Conservation (phyloP, 1,140 invertebrate species). For the Trachymyrmex cornetzi region DNA sequence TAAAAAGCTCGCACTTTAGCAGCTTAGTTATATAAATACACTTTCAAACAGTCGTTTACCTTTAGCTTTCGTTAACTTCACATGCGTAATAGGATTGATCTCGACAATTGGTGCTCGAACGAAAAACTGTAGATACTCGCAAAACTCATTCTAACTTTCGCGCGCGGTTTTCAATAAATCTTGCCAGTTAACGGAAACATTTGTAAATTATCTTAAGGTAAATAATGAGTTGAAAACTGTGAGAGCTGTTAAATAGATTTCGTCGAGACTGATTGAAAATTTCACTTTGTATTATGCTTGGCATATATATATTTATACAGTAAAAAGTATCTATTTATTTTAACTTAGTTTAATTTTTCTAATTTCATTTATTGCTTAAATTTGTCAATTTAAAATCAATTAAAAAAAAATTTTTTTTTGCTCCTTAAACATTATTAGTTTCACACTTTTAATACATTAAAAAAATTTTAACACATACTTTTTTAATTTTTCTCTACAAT, state of each 20-base stretch:
- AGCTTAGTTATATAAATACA: constrained; percentile 52
- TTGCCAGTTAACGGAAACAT: constrained; percentile 10
- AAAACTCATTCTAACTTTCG: constrained; percentile 26
- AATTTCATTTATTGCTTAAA: too few species aligned
- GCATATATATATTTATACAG: neutral
- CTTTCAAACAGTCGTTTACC: constrained; percentile 54
- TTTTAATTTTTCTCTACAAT: neutral
- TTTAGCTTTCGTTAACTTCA: constrained; percentile 43
- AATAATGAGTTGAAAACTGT: constrained; percentile 14
- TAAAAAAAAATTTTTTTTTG: too few species aligned
- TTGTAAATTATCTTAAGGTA: constrained; percentile 40
- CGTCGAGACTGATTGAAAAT: neutral
- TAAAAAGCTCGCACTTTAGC: constrained; percentile 37
- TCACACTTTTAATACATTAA: too few species aligned
- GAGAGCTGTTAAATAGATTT: neutral
- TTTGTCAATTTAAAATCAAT: too few species aligned
- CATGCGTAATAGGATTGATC: constrained; percentile 42
- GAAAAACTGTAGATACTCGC: constrained; percentile 30
- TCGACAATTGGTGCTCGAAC: neutral
- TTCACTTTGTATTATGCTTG: neutral
- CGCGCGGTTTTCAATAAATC: constrained; percentile 23
- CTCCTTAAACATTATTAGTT: too few species aligned
- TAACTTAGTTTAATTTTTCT: neutral
- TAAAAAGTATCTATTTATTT: neutral
- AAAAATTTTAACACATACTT: neutral